Evolutionary conservation across 2,113 vertebrate species (phyloP).

Genomic region (Talpa occidentalis): DNA sequence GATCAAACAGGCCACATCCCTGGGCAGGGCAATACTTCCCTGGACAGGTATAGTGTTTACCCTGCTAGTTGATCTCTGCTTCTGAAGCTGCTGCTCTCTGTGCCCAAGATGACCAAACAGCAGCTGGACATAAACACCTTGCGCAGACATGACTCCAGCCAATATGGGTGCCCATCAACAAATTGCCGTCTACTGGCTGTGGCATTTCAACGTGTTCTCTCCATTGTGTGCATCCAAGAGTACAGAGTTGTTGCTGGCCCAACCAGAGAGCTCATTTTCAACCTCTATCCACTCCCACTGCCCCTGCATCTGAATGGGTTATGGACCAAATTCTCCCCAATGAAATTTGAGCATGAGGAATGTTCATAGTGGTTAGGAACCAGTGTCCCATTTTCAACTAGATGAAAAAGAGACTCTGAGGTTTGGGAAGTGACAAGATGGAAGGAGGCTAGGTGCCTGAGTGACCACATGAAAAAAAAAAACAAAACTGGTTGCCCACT

Average conservation of each 20-base stretch:
- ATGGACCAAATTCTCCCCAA: neutral
- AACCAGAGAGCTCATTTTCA: neutral
- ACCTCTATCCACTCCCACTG: neutral
- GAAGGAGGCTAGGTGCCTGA: neutral
- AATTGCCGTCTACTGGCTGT: neutral
- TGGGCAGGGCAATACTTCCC: neutral
- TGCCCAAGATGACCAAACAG: neutral
- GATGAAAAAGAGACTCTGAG: neutral
- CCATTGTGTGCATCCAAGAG: rapidly evolving
- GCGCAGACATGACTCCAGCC: neutral
- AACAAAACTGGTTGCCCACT: neutral
- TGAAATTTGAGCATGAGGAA: neutral
- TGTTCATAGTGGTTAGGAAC: neutral
- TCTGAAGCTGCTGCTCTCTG: neutral
- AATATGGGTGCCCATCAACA: neutral
- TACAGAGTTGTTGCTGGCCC: no score
- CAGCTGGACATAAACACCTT: neutral
- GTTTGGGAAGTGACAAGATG: neutral
- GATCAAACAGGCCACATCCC: neutral
- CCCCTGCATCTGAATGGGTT: neutral
- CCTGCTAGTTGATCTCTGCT: neutral
- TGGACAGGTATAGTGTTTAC: neutral
- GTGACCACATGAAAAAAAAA: neutral
- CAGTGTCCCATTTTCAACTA: neutral
- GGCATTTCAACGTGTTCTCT: neutral